Conservation (phyloP, 1,140 invertebrate species). For the Maconellicoccus hirsutus region DNA sequence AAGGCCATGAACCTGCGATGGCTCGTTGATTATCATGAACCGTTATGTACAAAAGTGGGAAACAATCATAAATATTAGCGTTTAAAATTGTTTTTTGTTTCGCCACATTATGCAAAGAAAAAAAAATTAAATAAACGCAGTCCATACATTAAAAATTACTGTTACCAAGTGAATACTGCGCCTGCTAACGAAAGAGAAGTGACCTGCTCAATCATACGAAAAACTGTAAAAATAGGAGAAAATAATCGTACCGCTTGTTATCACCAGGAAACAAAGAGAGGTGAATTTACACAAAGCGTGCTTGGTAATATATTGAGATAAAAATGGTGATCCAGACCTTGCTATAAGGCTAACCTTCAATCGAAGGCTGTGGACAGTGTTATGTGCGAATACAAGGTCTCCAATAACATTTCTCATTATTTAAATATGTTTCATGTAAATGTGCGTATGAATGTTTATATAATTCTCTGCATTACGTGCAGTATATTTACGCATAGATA, state of each 20-base stretch:
- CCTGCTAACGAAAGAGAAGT: too few species aligned
- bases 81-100: too few species aligned
- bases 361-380: constrained; percentile 20
- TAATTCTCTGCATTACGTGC: not conserved
- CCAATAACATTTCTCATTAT: constrained; percentile 17
- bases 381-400: constrained; percentile 19
- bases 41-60: too few species aligned
- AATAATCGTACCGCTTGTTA: not conserved
- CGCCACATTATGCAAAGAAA: too few species aligned
- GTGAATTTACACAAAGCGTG: constrained; percentile 11
- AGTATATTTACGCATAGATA: too few species aligned
- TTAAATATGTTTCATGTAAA: constrained; percentile 14
- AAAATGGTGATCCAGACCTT: constrained; percentile 21
- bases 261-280: constrained; percentile 15
- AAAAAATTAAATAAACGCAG: too few species aligned
- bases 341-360: constrained; percentile 21
- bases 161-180: too few species aligned
- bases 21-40: too few species aligned
- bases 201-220: not conserved
- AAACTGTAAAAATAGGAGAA: not conserved
- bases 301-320: constrained; percentile 15
- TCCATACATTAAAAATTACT: too few species aligned
- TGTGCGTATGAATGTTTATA: not conserved
- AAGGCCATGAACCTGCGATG: too few species aligned
- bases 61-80: too few species aligned